phyloP scores from a whole-genome alignment of 2,888 invertebrate species.

The Spodoptera littoralis region DNA sequence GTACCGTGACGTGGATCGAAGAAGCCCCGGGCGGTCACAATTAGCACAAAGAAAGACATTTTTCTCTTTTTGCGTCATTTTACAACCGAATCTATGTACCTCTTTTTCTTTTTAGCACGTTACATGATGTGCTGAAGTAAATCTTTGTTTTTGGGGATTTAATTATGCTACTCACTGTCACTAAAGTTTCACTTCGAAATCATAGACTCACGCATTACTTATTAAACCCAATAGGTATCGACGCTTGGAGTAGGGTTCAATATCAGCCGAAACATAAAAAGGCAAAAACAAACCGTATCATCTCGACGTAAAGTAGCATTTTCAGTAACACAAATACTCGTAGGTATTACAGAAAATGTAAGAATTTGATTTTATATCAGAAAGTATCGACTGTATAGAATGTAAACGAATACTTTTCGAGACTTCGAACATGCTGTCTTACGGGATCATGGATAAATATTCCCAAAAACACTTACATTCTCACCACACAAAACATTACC shows the following conservation, averaged over 20 bases:
- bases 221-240: background rate
- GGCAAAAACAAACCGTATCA: constrained; percentile 8
- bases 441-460: constrained; percentile 34
- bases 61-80: background rate
- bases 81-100: background rate
- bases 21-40: constrained; percentile 11
- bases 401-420: constrained; percentile 46
- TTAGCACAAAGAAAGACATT: constrained; percentile 8
- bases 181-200: background rate
- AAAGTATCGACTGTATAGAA: constrained; percentile 40
- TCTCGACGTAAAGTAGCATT: constrained; percentile 6
- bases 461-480: constrained; percentile 3
- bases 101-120: too few relatives aligned
- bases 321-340: constrained; percentile 6
- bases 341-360: constrained; percentile 21
- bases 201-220: constrained; percentile 7
- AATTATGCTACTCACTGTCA: background rate
- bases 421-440: constrained; percentile 43
- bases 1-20: background rate
- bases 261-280: background rate
- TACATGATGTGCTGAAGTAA: too few relatives aligned
- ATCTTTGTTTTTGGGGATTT: background rate
- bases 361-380: constrained; percentile 49
- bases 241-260: background rate
- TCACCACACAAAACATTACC: constrained; percentile 14